A percentile compares a stretch with the other conserved stretches of the same genome.
These are phyloP conservation scores for Knipowitschia caucasica DNA, from an alignment of 2,797 vertebrate species.

Conservation along the genomic window DNA sequence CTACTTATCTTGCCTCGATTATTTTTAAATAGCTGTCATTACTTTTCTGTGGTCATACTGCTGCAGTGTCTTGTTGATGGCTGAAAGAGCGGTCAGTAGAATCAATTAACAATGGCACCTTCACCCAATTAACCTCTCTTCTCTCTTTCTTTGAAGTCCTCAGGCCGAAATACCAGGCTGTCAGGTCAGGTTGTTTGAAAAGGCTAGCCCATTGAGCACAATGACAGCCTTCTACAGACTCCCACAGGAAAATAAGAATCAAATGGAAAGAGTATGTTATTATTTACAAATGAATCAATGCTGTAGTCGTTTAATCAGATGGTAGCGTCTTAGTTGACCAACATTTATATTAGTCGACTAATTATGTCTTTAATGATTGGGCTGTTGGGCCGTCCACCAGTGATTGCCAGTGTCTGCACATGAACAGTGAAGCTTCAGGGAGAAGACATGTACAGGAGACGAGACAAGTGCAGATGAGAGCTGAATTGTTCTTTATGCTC, in stretches of 20 bases:
- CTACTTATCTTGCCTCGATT: not conserved
- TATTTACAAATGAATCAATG: too few species aligned
- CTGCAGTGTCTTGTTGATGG: not conserved
- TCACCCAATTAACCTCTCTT: conserved; percentile 37
- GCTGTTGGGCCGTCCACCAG: too few species aligned
- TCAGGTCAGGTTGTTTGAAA: conserved; percentile 19
- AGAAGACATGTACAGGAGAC: too few species aligned
- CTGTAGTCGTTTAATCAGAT: too few species aligned
- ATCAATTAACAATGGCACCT: conserved; percentile 29
- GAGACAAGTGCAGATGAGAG: too few species aligned
- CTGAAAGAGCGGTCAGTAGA: conserved; percentile 11
- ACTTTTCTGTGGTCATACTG: not conserved
- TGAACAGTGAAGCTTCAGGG: too few species aligned
- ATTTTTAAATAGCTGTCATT: not conserved
- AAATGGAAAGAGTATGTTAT: too few species aligned
- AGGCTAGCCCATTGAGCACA: conserved; percentile 4
- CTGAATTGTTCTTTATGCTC: too few species aligned
- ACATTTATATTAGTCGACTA: too few species aligned
- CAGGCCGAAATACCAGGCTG: conserved; percentile 29
- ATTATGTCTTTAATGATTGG: too few species aligned
- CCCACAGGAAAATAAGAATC: conserved; percentile 3
- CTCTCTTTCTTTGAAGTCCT: conserved; percentile 11
- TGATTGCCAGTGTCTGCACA: too few species aligned
- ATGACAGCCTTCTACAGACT: conserved; percentile 1
- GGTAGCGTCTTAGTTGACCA: too few species aligned